Percentiles rank a stretch among this genome's conserved stretches.
These are phyloP conservation scores for Tetraneura akinire DNA, from an alignment of 1,140 invertebrate genomes.

Conservation along the genomic window DNA sequence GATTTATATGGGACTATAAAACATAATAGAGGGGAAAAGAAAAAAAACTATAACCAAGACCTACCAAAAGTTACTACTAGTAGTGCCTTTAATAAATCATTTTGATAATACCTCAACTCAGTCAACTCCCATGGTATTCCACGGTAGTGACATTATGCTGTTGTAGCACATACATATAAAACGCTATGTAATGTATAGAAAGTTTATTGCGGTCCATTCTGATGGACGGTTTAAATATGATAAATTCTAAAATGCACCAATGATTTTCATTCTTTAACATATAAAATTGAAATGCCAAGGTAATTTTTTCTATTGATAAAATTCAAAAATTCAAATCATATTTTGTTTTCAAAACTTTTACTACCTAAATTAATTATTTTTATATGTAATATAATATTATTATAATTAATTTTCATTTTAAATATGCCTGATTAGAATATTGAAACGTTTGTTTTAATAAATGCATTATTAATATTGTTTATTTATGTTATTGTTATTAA, in stretches of 20 bases:
- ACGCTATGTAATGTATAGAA: conserved; percentile 13
- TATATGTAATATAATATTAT: too few species aligned
- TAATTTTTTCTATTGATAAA: neutral
- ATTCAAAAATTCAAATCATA: too few species aligned
- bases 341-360: too few species aligned
- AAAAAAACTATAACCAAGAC: conserved; percentile 34
- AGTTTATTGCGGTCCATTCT: conserved; percentile 33
- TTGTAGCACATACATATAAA: conserved; percentile 39
- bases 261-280: neutral
- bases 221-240: conserved; percentile 38
- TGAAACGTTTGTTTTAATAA: too few species aligned
- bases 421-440: too few species aligned
- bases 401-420: too few species aligned
- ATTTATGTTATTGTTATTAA: too few species aligned
- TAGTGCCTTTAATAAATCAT: conserved; percentile 48
- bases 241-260: conserved; percentile 7
- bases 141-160: conserved; percentile 30
- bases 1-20: conserved; percentile 30
- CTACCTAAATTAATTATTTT: too few species aligned
- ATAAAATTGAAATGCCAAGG: neutral
- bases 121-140: conserved; percentile 19
- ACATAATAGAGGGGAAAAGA: conserved; percentile 20
- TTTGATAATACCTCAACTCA: conserved; percentile 44
- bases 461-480: too few species aligned
- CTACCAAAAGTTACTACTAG: conserved; percentile 30